Evolutionary conservation across 2,113 vertebrate genomes (phyloP).

Genomic region (Sarotherodon lohbergeri): DNA sequence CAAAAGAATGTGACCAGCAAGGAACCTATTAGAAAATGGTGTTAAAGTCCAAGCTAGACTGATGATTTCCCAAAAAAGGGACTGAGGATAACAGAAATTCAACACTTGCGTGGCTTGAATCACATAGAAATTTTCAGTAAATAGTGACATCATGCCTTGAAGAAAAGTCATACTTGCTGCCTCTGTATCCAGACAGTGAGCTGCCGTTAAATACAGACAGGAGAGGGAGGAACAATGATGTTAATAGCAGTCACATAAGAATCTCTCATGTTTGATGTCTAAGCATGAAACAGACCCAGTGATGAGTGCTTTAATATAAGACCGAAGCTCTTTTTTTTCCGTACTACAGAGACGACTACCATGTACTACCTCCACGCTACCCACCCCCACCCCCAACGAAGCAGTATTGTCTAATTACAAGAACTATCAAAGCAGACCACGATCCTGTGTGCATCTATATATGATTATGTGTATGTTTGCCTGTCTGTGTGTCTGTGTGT

Average conservation of each 20-base stretch:
- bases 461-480: background rate
- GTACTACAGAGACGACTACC: constrained; percentile 19
- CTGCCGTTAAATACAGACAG: background rate
- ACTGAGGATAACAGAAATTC: background rate
- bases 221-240: background rate
- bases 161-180: background rate
- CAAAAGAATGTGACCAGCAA: background rate
- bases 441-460: background rate
- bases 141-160: background rate
- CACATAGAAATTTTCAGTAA: background rate
- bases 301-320: constrained; percentile 58
- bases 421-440: constrained; percentile 6
- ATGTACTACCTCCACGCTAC: background rate
- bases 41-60: background rate
- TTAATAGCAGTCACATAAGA: constrained; percentile 22
- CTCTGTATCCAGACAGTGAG: background rate
- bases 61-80: background rate
- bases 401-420: constrained; percentile 43
- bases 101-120: background rate
- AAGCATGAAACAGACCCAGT: constrained; percentile 43
- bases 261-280: constrained; percentile 22
- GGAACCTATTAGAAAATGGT: background rate
- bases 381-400: background rate
- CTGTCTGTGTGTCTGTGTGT: constrained; percentile 17
- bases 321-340: constrained; percentile 30